Evolutionary conservation across 2,797 vertebrate species (phyloP), one percentile per base, ranked within the genome.

Genomic region (Tokudaia muenninki): DNA sequence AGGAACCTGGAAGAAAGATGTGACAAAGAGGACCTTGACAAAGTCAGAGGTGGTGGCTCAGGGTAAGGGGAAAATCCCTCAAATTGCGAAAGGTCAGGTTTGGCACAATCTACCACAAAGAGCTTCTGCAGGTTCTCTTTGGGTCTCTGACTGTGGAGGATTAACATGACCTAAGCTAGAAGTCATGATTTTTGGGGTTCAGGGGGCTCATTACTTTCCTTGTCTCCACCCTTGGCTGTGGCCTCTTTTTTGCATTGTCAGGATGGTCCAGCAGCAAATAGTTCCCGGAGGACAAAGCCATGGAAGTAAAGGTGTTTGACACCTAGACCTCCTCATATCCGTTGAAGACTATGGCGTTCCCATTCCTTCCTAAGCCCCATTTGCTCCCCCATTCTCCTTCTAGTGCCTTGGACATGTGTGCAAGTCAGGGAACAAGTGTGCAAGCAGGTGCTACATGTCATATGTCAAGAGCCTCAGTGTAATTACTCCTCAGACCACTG

Each of bases 11-110:
- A 57, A 81, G 55, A 79, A 65, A 55, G 84, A 70, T 14, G 59
- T 17, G 63, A 3, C 8, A 12, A 81, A 24, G 55, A 72, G 47
- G 29, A 57, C 22, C 84, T 81, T 34, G 81, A 21, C 41, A 44
- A 52, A 52, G 6, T 31, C 3, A 37, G 55, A n/a, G 41, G 19
- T 0, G 34, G 34, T 9, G 52, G 78, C 41, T 47, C 0, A 0
- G 17, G 52, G 44, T 52, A 78, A 83, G 50, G 74, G 72, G 92
- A 29, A 29, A 1, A 37, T 47, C 37, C 17, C 55, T 57, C 41
- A 61, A 61, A 77, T 16, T 77, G 55, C 17, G 34, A 6, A 78
- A 52, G 63, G 65, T 67, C 9, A n/a, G 24, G 11, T 63, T 65
- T 31, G 88, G 63, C 3, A 41, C 74, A 52, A 11, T 47, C 22